A percentile compares a stretch with the other conserved stretches of the same genome.
Conservation (phyloP, 2,113 vertebrate genomes). For the Choloepus hoffmanni region DNA sequence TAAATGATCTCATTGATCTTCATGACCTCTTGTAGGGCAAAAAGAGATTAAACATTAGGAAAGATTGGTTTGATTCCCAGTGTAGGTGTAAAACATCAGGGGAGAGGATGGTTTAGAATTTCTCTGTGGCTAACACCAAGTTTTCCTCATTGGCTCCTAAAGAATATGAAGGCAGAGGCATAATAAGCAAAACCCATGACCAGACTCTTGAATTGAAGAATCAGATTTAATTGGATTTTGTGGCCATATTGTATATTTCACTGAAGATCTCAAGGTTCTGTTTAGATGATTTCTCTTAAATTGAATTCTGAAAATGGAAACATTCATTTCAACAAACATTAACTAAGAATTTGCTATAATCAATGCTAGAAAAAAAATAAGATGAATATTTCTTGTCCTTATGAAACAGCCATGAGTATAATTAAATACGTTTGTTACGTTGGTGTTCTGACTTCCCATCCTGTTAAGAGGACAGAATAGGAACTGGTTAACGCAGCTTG, state of each 20-base stretch:
- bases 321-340: not conserved
- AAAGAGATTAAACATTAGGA: not conserved
- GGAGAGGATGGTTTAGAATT: slow-evolving; percentile 25
- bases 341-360: not conserved
- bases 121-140: not conserved
- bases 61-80: not conserved
- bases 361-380: not conserved
- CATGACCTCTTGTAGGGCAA: not conserved
- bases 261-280: not conserved
- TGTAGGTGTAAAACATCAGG: not conserved
- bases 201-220: not conserved
- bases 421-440: not conserved
- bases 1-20: not conserved
- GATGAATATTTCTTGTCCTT: not conserved
- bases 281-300: slow-evolving; percentile 11
- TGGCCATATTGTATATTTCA: not conserved
- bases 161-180: not conserved
- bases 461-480: not conserved
- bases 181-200: not conserved
- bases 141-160: not conserved
- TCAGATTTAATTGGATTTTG: slow-evolving; percentile 22
- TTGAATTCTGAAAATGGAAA: slow-evolving; percentile 49
- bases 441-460: not conserved
- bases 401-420: not conserved
- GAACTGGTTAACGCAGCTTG: not conserved